phyloP scores from a whole-genome alignment of 2,888 invertebrate genomes.

The Thysanoteuthis rhombus region DNA sequence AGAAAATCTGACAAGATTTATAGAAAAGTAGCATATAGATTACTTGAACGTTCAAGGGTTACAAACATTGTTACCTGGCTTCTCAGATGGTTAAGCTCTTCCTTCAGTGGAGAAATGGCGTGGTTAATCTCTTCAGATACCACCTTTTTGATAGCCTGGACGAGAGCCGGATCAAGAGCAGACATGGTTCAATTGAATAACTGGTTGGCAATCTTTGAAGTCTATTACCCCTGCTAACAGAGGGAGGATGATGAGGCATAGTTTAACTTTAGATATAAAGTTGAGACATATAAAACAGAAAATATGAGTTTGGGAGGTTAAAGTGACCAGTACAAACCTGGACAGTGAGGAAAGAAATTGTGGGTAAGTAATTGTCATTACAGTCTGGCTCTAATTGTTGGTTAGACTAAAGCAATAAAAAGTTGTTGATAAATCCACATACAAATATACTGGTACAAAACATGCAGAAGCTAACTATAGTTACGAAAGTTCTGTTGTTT shows the following conservation, averaged over 20 bases:
- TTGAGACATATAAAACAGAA: background rate
- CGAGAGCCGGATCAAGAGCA: conserved; percentile 27
- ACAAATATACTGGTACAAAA: background rate
- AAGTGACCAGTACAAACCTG: background rate
- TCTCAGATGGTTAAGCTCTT: conserved; percentile 29
- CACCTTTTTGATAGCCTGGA: conserved; percentile 20
- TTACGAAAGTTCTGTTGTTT: too few relatives aligned
- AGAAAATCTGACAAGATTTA: too few relatives aligned
- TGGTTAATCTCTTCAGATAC: conserved; percentile 21
- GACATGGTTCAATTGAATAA: conserved; percentile 13
- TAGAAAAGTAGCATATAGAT: too few relatives aligned
- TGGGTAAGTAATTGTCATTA: background rate
- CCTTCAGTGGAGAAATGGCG: background rate
- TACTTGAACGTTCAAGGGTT: background rate
- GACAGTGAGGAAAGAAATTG: background rate
- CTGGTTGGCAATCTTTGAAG: background rate
- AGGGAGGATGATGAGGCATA: background rate
- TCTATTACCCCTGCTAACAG: background rate
- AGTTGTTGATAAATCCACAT: background rate
- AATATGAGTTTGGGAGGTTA: background rate
- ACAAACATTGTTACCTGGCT: background rate
- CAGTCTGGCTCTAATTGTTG: background rate
- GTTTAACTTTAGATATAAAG: background rate
- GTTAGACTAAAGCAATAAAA: background rate
- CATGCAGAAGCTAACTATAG: background rate